Conservation (phyloP, 2,888 invertebrate species). For the Ditula angustiorana region DNA sequence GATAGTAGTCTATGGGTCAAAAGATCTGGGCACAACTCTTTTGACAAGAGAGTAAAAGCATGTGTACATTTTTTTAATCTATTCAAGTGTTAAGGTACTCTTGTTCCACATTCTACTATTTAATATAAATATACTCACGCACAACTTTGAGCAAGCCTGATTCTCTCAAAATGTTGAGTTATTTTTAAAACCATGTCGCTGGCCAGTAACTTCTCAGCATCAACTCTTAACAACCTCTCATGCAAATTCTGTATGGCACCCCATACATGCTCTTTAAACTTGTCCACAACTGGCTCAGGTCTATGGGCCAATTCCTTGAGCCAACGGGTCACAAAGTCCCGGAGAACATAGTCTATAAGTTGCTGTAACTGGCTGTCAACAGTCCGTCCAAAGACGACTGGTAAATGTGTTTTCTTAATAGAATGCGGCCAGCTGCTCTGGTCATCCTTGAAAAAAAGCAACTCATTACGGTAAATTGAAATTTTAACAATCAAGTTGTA, state of each 20-base stretch:
- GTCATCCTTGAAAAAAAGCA: constrained; percentile 69
- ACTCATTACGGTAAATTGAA: no score
- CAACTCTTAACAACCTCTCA: constrained; percentile 90
- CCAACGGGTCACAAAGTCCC: constrained; percentile 93
- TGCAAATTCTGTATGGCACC: constrained; percentile 90
- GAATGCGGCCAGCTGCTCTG: constrained; percentile 70
- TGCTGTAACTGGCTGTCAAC: constrained; percentile 94
- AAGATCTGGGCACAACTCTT: no score
- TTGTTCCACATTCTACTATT: no score
- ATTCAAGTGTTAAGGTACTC: no score
- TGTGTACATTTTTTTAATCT: no score
- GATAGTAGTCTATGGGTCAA: no score
- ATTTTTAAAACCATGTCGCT: constrained; percentile 93
- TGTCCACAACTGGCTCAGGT: constrained; percentile 87
- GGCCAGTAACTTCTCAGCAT: constrained; percentile 93
- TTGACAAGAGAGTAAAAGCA: no score
- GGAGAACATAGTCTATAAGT: constrained; percentile 90
- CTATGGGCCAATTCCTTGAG: constrained; percentile 89
- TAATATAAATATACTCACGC: constrained; percentile 89
- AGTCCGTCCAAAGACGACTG: constrained; percentile 93
- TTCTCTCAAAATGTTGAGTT: constrained; percentile 94
- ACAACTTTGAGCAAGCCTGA: constrained; percentile 90
- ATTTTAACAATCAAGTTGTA: no score
- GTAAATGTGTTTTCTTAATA: constrained; percentile 85
- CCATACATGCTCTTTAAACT: constrained; percentile 93